phyloP scores from a whole-genome alignment of 2,797 vertebrate species.

The Mionectes olivaceus region DNA sequence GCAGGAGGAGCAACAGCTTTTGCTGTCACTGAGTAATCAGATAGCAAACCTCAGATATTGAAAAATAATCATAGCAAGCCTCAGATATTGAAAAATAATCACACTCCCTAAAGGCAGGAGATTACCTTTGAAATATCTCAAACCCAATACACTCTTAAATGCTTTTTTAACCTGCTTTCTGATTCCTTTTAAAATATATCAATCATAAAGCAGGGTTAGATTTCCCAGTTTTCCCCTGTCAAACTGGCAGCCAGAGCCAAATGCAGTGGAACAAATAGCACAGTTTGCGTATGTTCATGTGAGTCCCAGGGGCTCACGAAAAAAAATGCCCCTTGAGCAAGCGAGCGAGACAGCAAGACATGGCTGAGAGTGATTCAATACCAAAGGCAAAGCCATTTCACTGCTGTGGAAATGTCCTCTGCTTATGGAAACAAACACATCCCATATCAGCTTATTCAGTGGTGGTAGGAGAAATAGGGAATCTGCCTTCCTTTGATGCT shows the following conservation, averaged over 20 bases:
- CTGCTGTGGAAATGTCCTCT: not conserved
- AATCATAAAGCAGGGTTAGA: not conserved
- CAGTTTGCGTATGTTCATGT: not conserved
- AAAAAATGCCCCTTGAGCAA: not conserved
- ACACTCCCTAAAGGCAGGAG: not conserved
- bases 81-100: not conserved
- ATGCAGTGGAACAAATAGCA: not conserved
- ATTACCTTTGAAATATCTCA: not conserved
- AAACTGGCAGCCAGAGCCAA: not conserved
- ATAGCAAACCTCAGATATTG: not conserved
- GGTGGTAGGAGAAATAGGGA: not conserved
- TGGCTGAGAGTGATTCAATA: not conserved
- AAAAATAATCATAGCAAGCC: conserved; percentile 1
- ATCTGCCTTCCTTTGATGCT: not conserved
- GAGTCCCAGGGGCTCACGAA: not conserved
- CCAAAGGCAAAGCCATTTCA: not conserved
- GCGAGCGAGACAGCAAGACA: not conserved
- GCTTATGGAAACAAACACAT: not conserved
- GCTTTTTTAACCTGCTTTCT: not conserved
- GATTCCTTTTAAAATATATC: not conserved
- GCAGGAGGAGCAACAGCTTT: not conserved
- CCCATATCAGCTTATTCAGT: not conserved
- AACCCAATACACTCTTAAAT: not conserved
- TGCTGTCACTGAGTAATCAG: not conserved
- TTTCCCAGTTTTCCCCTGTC: not conserved